Evolutionary conservation across 2,797 vertebrate species (phyloP), one percentile per base, ranked within the genome.

Genomic region (Helostoma temminkii): DNA sequence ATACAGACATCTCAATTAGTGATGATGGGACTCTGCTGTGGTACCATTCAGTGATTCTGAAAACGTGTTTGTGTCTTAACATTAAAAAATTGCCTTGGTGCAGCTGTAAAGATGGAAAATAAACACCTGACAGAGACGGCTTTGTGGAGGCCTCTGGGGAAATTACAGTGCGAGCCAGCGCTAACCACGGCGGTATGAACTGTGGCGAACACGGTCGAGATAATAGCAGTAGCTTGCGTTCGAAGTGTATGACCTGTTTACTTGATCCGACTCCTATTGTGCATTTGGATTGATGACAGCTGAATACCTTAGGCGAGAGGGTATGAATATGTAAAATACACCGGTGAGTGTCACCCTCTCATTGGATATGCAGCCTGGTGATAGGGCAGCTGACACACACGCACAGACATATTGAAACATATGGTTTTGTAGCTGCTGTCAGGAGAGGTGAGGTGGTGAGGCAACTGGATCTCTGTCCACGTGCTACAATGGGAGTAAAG

Each of bases 291-390:
- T 48, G 68, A 70, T 78, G 81, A 78, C 85, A 83, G 71, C 59
- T 71, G 80, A 74, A 78, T 70, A 83, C 76, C 78, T 77, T 30
- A 50, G 66, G 64, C 62, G 56, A 8, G 18, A 36, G 18, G 18
- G 71, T 81, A 74, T 83, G 56, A 85, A 88, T 81, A 83, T 76
- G 80, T 76, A 80, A 77, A 66, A 74, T 62, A 76, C 68, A 78
- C 53, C 41, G 19, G 64, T 64, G 56, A 71, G 64, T 48, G 50
- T 71, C 34, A 9, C 18, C n/a, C 10, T 79, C 48, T 72, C 65
- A 53, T 63, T 62, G 62, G 47, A 58, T 66, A 45, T 57, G 65
- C 77, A 65, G 57, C 14, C 36, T 53, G 53, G 61, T 42, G 45
- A 63, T 43, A n/a, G 42, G 19, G 25, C 49, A 2, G 12, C 30